A percentile compares a stretch with the other conserved stretches of the same genome.
phyloP scores from a whole-genome alignment of 1,140 invertebrate species.

The Doryteuthis pealeii region DNA sequence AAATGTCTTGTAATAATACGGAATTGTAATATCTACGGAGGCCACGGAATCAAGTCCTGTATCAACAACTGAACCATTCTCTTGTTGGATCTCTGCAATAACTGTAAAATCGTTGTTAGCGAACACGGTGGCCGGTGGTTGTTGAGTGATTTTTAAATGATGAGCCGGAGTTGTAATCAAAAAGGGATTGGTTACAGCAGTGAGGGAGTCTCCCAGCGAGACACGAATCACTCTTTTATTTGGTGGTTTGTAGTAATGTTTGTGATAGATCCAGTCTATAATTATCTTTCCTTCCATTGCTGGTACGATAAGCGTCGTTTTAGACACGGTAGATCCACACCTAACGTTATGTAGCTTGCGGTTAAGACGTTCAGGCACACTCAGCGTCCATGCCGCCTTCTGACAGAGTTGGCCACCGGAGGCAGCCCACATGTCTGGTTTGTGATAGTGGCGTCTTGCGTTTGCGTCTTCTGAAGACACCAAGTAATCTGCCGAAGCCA shows the following conservation, averaged over 20 bases:
- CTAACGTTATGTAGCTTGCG: not conserved
- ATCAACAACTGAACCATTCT: not conserved
- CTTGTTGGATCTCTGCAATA: not conserved
- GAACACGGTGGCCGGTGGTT: not conserved
- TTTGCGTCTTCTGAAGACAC: too few relatives aligned
- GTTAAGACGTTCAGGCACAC: not conserved
- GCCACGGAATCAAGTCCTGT: too few relatives aligned
- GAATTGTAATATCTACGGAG: too few relatives aligned
- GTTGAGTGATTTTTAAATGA: not conserved
- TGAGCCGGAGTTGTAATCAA: not conserved
- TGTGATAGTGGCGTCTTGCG: not conserved
- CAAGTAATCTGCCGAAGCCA: too few relatives aligned
- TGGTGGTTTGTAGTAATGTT: not conserved
- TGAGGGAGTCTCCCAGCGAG: not conserved
- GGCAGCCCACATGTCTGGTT: not conserved
- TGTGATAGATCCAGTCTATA: not conserved
- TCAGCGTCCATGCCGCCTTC: not conserved
- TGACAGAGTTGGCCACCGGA: not conserved
- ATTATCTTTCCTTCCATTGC: not conserved
- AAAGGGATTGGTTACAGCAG: not conserved
- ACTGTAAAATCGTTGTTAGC: not conserved
- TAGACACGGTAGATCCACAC: too few relatives aligned
- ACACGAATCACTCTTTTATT: not conserved
- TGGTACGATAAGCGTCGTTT: too few relatives aligned
- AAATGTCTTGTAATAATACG: too few relatives aligned